Evolutionary conservation across 2,113 vertebrate species (phyloP), one percentile per base, ranked within the genome.

Genomic region (Typhlomys cinereus): DNA sequence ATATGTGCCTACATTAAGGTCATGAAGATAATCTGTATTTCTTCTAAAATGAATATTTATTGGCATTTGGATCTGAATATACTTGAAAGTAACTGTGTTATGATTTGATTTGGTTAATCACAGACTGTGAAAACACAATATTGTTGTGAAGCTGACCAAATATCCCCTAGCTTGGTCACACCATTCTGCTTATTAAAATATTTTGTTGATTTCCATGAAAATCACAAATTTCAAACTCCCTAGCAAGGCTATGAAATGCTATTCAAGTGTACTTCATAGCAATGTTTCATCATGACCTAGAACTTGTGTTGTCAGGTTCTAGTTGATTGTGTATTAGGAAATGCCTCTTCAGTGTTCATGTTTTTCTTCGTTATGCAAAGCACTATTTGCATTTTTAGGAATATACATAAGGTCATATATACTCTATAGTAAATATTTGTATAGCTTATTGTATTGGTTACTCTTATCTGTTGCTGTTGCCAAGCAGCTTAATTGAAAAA

Each of bases 11-110:
- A 75, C 34, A 1, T 34, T 34, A 89, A 83, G 39, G 54, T 89
- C 13, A 66, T 46, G 15, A 87, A 74, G 25, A 41, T n/a, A 70
- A 29, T 89, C 41, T 48, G 18, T 57, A 66, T 81, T 88, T 83
- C 13, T 71, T 79, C n/a, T 18, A 48, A 96, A 90, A 52, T 23
- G 4, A 64, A 70, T 89, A 57, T 74, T 89, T 83, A 21, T 84
- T 89, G 44, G 39, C 9, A 57, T 89, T 94, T 87, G 82, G 34
- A 62, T 64, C 2, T 75, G 46, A 7, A 2, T 91, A 15, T 18
- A 23, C 50, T 50, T 91, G 13, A 36, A 74, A 89, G 50, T 83
- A 69, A 75, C 78, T 89, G 89, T 88, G 46, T 12, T 36, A 39
- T 57, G 50, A 2, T 61, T 59, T 62, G 13, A 82, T 79, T 86